phyloP scores from a whole-genome alignment of 2,888 invertebrate genomes.

The Agonopterix heracliana region DNA sequence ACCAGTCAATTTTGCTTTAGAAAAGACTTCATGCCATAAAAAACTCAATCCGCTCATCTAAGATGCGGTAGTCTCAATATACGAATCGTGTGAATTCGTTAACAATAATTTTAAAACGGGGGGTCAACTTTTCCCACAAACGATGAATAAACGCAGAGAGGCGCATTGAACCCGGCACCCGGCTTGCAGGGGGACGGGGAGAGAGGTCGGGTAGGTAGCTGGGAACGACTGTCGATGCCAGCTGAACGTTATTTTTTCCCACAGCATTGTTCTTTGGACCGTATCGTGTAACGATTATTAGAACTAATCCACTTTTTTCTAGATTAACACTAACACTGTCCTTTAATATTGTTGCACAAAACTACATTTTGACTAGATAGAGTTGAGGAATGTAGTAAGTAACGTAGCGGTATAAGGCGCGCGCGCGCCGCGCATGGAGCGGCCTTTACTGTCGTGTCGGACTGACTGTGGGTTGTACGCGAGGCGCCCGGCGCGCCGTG shows the following conservation, averaged over 20 bases:
- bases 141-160: constrained; percentile 75
- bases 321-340: constrained; percentile 40
- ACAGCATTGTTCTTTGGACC: constrained; percentile 76
- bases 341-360: constrained; percentile 26
- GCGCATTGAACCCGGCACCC: constrained; percentile 75
- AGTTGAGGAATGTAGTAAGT: constrained; percentile 46
- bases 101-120: constrained; percentile 69
- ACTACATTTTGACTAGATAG: constrained; percentile 56
- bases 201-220: constrained; percentile 69
- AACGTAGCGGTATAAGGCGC: constrained; percentile 37
- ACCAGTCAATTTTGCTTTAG: not conserved
- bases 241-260: constrained; percentile 78
- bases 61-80: constrained; percentile 55
- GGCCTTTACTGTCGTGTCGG: constrained; percentile 52
- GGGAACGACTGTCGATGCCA: constrained; percentile 74
- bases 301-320: constrained; percentile 41
- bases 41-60: constrained; percentile 29
- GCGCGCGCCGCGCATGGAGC: constrained; percentile 68
- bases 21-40: constrained; percentile 6
- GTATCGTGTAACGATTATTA: constrained; percentile 53
- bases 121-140: constrained; percentile 77
- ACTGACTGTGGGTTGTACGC: constrained; percentile 38
- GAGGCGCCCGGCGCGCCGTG: constrained; percentile 46
- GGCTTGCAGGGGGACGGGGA: constrained; percentile 60
- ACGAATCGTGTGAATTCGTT: constrained; percentile 71